These are phyloP conservation scores for Octopus bimaculoides DNA, from an alignment of 1,140 invertebrate genomes.

Conservation along the genomic window DNA sequence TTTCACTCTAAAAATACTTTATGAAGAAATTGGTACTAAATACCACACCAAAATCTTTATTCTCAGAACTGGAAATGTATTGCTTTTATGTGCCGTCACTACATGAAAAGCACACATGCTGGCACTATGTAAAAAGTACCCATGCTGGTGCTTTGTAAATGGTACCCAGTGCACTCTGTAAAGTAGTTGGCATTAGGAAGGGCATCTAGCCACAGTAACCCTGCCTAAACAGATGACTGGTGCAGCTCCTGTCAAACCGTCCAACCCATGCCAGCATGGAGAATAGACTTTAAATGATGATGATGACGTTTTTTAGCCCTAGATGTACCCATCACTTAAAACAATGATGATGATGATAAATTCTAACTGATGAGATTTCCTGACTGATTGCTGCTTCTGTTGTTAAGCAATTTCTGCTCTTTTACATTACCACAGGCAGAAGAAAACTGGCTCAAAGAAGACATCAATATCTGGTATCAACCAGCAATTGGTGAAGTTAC, in stretches of 20 bases:
- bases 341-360: neutral
- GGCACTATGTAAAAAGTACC: too few relatives aligned
- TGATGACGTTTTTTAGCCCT: neutral
- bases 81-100: too few relatives aligned
- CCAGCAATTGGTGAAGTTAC: neutral
- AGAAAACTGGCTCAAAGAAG: neutral
- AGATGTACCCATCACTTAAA: neutral
- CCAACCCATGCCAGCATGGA: neutral
- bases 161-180: too few relatives aligned
- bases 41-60: too few relatives aligned
- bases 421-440: neutral
- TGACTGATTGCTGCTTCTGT: neutral
- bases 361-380: neutral
- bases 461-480: neutral
- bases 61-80: too few relatives aligned
- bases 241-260: neutral
- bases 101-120: too few relatives aligned
- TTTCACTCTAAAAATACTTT: too few relatives aligned
- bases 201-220: too few relatives aligned
- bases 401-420: neutral
- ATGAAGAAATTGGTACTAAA: too few relatives aligned
- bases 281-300: neutral
- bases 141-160: too few relatives aligned
- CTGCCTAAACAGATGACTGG: too few relatives aligned
- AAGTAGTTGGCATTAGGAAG: too few relatives aligned